phyloP scores from a whole-genome alignment of 2,113 vertebrate species.

The Choloepus hoffmanni region DNA sequence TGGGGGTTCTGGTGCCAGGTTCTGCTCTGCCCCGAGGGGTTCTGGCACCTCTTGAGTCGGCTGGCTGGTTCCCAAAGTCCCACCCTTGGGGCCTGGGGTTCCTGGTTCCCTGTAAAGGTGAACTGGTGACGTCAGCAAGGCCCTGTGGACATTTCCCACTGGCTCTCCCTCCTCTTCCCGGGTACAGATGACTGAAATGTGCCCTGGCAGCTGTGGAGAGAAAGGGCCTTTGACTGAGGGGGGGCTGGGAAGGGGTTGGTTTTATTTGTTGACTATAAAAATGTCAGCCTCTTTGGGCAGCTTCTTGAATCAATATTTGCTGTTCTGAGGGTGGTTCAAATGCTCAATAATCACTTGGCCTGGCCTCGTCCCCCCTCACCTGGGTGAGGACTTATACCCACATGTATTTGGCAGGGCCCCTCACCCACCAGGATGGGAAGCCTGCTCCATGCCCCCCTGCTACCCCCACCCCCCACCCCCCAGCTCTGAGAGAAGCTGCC shows the following conservation, averaged over 20 bases:
- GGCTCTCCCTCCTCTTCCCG: constrained; percentile 40
- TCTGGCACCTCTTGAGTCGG: constrained; percentile 34
- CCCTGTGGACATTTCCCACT: constrained; percentile 66
- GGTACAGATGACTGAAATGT: background rate
- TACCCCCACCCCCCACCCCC: too few relatives aligned
- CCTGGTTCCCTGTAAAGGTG: background rate
- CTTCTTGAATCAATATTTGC: constrained; percentile 84
- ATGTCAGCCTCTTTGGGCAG: constrained; percentile 79
- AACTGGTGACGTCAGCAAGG: constrained; percentile 1
- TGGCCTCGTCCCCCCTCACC: constrained; percentile 65
- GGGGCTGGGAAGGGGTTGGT: background rate
- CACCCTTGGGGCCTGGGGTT: background rate
- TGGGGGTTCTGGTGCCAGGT: background rate
- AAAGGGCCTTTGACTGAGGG: constrained; percentile 57
- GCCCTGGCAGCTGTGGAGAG: background rate
- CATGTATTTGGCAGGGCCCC: constrained; percentile 27
- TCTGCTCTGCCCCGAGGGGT: background rate
- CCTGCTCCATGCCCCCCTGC: background rate
- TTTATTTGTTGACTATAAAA: constrained; percentile 83
- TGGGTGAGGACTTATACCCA: constrained; percentile 39
- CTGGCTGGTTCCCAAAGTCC: background rate
- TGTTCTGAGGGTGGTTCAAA: constrained; percentile 81
- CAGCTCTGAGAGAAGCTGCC: background rate
- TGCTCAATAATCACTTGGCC: constrained; percentile 64
- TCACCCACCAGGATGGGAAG: background rate